Conservation (phyloP, 2,888 invertebrate species). For the Seladonia tumulorum region DNA sequence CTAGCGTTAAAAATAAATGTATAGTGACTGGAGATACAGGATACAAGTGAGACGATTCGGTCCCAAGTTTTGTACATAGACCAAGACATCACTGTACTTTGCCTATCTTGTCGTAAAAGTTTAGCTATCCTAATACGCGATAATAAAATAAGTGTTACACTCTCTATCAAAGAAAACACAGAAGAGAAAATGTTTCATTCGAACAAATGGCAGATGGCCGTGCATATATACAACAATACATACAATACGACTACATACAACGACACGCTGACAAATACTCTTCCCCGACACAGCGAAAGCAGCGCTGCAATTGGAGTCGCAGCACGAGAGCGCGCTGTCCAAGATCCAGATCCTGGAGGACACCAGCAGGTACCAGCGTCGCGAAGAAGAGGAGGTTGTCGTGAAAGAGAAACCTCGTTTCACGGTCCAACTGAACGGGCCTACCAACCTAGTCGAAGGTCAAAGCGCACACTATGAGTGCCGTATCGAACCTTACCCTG, state of each 20-base stretch:
- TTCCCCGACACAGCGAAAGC: slow-evolving; percentile 89
- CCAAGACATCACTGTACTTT: too few relatives aligned
- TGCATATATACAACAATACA: slow-evolving; percentile 19
- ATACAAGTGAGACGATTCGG: too few relatives aligned
- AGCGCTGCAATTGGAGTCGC: slow-evolving; percentile 93
- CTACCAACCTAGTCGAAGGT: slow-evolving; percentile 93
- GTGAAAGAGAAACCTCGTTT: slow-evolving; percentile 94
- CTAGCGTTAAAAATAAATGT: too few relatives aligned
- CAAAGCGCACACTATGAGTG: slow-evolving; percentile 97
- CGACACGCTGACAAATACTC: slow-evolving; percentile 61
- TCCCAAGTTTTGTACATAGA: too few relatives aligned
- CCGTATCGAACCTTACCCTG: slow-evolving; percentile 96
- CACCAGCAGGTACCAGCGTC: slow-evolving; percentile 90
- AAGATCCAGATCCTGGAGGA: slow-evolving; percentile 95
- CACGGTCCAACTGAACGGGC: slow-evolving; percentile 93
- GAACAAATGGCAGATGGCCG: background rate
- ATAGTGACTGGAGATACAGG: too few relatives aligned
- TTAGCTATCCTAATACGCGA: too few relatives aligned
- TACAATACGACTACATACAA: slow-evolving; percentile 36
- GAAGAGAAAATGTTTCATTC: background rate
- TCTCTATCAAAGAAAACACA: background rate
- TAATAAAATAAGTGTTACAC: too few relatives aligned
- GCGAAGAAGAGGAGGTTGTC: slow-evolving; percentile 92
- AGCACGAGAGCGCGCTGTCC: slow-evolving; percentile 94
- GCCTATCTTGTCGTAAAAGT: too few relatives aligned